Percentiles rank a stretch among this genome's conserved stretches.
phyloP scores from a whole-genome alignment of 1,140 invertebrate species.

The Tachypleus tridentatus region DNA sequence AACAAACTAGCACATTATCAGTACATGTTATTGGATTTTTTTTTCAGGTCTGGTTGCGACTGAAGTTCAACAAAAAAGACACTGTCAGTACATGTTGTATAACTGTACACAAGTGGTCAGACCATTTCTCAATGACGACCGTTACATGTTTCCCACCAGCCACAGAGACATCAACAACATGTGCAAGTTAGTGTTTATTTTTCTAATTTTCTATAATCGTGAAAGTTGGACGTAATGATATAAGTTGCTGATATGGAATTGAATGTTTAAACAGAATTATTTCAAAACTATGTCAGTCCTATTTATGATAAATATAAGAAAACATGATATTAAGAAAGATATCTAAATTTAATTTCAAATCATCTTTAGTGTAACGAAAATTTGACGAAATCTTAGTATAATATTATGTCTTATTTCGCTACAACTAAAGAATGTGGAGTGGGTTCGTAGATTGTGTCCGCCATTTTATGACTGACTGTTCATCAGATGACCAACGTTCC shows the following conservation, averaged over 20 bases:
- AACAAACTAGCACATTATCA: too few relatives aligned
- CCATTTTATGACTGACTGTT: slow-evolving; percentile 23
- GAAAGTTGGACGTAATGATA: too few relatives aligned
- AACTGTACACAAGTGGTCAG: slow-evolving; percentile 23
- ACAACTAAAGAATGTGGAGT: slow-evolving; percentile 23
- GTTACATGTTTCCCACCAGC: slow-evolving; percentile 27
- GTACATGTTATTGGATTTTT: too few relatives aligned
- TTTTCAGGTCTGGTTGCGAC: too few relatives aligned
- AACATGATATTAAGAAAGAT: not conserved
- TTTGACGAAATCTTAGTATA: too few relatives aligned
- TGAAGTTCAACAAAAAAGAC: too few relatives aligned
- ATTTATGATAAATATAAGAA: slow-evolving; percentile 2
- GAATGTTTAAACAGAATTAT: slow-evolving; percentile 1
- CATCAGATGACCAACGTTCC: slow-evolving; percentile 18
- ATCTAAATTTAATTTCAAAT: not conserved
- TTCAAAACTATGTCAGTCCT: not conserved
- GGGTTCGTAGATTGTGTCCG: slow-evolving; percentile 26
- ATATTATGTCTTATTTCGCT: not conserved
- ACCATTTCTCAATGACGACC: slow-evolving; percentile 23
- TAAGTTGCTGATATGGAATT: not conserved
- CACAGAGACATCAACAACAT: slow-evolving; percentile 23
- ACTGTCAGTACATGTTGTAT: slow-evolving; percentile 3
- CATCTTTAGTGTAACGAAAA: too few relatives aligned
- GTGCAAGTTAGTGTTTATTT: slow-evolving; percentile 25
- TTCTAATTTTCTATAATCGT: too few relatives aligned